These are phyloP conservation scores for Caenorhabditis sulstoni DNA, from an alignment of 2,888 invertebrate species.

Conservation along the genomic window DNA sequence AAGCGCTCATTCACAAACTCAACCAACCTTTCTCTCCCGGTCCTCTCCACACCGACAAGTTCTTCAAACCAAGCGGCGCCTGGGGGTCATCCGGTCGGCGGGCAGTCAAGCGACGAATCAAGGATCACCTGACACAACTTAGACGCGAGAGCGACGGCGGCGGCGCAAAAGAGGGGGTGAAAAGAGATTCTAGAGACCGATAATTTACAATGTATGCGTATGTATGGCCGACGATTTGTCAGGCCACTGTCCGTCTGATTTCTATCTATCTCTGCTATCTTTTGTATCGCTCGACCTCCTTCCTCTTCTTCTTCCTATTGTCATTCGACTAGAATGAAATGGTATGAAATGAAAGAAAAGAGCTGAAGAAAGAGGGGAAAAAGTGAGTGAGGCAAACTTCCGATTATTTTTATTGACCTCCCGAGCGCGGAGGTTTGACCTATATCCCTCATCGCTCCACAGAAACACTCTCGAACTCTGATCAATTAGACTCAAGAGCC, in stretches of 20 bases:
- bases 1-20: constrained; percentile 3
- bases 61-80: neutral
- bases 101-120: neutral
- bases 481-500: constrained; percentile 30
- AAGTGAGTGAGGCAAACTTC: too few species aligned
- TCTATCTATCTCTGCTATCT: neutral
- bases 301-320: neutral
- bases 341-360: too few species aligned
- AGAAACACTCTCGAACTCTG: constrained; percentile 40
- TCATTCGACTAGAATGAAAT: neutral
- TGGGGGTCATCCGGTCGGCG: too few species aligned
- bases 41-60: constrained; percentile 3
- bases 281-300: neutral
- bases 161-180: neutral
- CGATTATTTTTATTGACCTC: too few species aligned
- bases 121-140: constrained; percentile 43
- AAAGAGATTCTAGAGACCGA: constrained; percentile 37
- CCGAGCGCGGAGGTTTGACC: too few species aligned
- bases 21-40: neutral
- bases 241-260: neutral
- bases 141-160: neutral
- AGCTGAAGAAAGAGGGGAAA: too few species aligned
- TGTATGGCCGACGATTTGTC: constrained; percentile 5
- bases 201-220: constrained; percentile 35
- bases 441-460: too few species aligned